phyloP scores from a whole-genome alignment of 2,113 vertebrate genomes.

The Mugil cephalus region DNA sequence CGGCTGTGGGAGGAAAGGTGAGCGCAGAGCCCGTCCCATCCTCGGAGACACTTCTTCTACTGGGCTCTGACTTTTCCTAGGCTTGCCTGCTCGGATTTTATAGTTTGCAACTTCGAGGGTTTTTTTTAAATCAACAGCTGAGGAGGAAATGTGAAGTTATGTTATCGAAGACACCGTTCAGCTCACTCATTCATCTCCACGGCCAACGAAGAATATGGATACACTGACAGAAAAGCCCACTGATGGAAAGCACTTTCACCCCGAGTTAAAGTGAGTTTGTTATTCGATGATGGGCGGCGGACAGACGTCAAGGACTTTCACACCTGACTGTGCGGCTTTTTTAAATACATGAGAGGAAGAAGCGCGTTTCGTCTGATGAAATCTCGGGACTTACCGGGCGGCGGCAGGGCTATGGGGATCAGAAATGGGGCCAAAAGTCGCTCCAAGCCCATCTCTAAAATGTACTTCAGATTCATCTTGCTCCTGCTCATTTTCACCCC shows the following conservation, averaged over 20 bases:
- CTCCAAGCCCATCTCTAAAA: conserved; percentile 76
- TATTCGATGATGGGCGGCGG: conserved; percentile 64
- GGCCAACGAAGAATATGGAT: conserved; percentile 33
- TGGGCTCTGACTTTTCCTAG: not conserved
- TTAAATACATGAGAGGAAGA: conserved; percentile 59
- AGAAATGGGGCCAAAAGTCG: conserved; percentile 71
- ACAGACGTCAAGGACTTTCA: conserved; percentile 47
- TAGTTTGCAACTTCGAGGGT: not conserved
- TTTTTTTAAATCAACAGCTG: conserved; percentile 5
- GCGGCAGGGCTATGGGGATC: conserved; percentile 73
- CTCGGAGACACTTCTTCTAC: conserved; percentile 15
- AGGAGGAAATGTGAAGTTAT: conserved; percentile 8
- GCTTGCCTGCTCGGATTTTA: not conserved
- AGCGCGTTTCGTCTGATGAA: conserved; percentile 74
- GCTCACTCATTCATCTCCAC: not conserved
- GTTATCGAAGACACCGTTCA: not conserved
- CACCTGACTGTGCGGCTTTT: conserved; percentile 55
- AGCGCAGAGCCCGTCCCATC: conserved; percentile 28
- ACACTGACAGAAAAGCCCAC: not conserved
- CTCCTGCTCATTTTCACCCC: conserved; percentile 92
- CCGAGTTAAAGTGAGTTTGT: conserved; percentile 1
- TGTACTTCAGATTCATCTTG: conserved; percentile 82
- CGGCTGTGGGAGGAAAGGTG: conserved; percentile 59
- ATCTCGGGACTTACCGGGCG: conserved; percentile 71
- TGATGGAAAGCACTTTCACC: conserved; percentile 33